Conservation (phyloP, 2,888 invertebrate species). For the Rambutsinella grinnellia region DNA sequence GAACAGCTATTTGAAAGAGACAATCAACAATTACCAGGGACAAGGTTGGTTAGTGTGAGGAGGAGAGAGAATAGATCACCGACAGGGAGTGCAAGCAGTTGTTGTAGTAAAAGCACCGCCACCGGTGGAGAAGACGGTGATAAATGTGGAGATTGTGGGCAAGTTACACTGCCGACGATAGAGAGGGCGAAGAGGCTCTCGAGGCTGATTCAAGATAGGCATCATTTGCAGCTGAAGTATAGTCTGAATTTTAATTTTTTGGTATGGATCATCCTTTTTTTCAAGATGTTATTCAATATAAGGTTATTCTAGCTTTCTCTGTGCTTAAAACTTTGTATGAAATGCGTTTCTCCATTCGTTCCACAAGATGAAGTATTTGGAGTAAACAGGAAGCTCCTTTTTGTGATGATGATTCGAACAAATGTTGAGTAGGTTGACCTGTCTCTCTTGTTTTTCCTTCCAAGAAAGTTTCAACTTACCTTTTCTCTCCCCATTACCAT, state of each 20-base stretch:
- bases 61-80: slow-evolving; percentile 11
- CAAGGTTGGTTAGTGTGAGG: slow-evolving; percentile 36
- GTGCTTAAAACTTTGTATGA: too few relatives aligned
- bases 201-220: slow-evolving; percentile 64
- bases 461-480: too few relatives aligned
- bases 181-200: slow-evolving; percentile 66
- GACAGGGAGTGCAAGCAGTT: slow-evolving; percentile 6
- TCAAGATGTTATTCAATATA: too few relatives aligned
- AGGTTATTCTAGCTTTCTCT: too few relatives aligned
- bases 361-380: too few relatives aligned
- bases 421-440: too few relatives aligned
- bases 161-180: slow-evolving; percentile 56
- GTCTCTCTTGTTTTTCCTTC: too few relatives aligned
- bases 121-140: not conserved
- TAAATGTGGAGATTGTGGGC: not conserved
- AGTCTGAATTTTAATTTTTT: slow-evolving; percentile 58
- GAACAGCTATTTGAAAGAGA: slow-evolving; percentile 30
- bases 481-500: too few relatives aligned
- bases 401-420: too few relatives aligned
- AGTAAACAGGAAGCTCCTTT: too few relatives aligned
- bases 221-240: slow-evolving; percentile 63
- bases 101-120: not conserved
- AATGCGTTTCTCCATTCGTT: too few relatives aligned
- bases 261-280: too few relatives aligned
- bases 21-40: slow-evolving; percentile 47